Evolutionary conservation across 2,797 vertebrate species (phyloP), one percentile per base, ranked within the genome.

Genomic region (Otus scops): DNA sequence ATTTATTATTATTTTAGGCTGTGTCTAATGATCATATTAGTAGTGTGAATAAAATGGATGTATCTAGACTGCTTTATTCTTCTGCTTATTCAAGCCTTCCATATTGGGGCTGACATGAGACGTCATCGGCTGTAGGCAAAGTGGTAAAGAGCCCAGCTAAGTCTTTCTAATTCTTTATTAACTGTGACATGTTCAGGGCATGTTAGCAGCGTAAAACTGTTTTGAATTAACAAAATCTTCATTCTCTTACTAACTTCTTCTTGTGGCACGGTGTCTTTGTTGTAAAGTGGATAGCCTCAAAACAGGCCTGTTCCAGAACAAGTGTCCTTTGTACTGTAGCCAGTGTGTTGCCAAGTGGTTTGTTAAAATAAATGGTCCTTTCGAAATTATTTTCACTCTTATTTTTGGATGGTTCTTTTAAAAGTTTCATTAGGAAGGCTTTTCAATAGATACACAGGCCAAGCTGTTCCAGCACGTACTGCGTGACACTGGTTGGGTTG

Each of bases 1-100:
- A 93, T 97, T 97, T 97, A 96, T 95, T 96, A 96, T 93, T 91
- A 60, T 95, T 90, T 95, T 95, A 96, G 88, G 6, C 77, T 92
- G 21, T 19, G 77, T 86, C 79, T 97, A 94, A 95, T 59, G 75
- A 81, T 97, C 4, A 3, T 92, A 48, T 74, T 97, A 96, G 96
- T 67, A 81, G 70, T 15, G 20, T 90, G 95, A 89, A 96, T 96
- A 94, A 97, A 97, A 95, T 8, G 15, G 36, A 90, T 85, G 34
- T 56, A 87, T 89, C 78, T 76, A 61, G 89, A 65, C 86, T 87
- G 48, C 88, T 93, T 92, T 94, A 48, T 94, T 94, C 65, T 89
- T 76, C 61, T 79, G 68, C 69, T 95, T 97, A 28, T 82, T 97
- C 87, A 95, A 50, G 88, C 75, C 97, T 92, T 95, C 86, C 41